These are phyloP conservation scores for Drosophila longiperda DNA, from an alignment of 2,888 invertebrate species.

Conservation along the genomic window DNA sequence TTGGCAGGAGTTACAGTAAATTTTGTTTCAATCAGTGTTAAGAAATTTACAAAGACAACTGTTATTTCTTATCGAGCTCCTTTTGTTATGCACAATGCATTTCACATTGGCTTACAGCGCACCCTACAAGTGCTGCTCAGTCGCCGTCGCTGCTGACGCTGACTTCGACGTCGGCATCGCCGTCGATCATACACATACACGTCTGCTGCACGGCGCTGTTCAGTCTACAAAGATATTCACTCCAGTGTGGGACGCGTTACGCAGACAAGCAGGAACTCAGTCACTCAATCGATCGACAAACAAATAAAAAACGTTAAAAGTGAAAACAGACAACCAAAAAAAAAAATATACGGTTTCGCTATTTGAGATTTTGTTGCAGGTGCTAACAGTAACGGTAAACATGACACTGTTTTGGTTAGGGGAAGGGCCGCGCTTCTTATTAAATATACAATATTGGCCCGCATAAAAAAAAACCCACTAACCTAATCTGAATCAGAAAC, in stretches of 20 bases:
- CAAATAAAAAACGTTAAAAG: slow-evolving; percentile 54
- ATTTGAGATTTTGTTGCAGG: slow-evolving; percentile 56
- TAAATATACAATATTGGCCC: slow-evolving; percentile 66
- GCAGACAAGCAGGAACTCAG: slow-evolving; percentile 24
- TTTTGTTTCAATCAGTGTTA: neutral
- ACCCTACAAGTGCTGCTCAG: slow-evolving; percentile 12
- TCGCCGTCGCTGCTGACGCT: slow-evolving; percentile 1
- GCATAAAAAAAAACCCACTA: neutral
- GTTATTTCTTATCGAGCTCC: slow-evolving; percentile 2
- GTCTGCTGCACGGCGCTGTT: slow-evolving; percentile 43
- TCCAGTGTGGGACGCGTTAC: slow-evolving; percentile 64
- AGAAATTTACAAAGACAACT: neutral
- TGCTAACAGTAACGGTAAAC: slow-evolving; percentile 75
- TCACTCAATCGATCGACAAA: neutral
- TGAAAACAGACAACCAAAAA: slow-evolving; percentile 57
- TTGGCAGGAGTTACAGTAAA: neutral
- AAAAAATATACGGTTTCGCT: slow-evolving; percentile 25
- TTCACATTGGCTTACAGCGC: slow-evolving; percentile 54
- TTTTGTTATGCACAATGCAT: slow-evolving; percentile 17
- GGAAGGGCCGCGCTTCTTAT: slow-evolving; percentile 49
- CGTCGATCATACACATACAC: slow-evolving; percentile 41
- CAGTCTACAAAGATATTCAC: slow-evolving; percentile 70
- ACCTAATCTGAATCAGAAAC: neutral
- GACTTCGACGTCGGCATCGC: slow-evolving; percentile 5
- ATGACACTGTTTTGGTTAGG: slow-evolving; percentile 48